A percentile compares a stretch with the other conserved stretches of the same genome.
Evolutionary conservation across 2,797 vertebrate genomes (phyloP).

Genomic region (Pseudochirops cupreus): DNA sequence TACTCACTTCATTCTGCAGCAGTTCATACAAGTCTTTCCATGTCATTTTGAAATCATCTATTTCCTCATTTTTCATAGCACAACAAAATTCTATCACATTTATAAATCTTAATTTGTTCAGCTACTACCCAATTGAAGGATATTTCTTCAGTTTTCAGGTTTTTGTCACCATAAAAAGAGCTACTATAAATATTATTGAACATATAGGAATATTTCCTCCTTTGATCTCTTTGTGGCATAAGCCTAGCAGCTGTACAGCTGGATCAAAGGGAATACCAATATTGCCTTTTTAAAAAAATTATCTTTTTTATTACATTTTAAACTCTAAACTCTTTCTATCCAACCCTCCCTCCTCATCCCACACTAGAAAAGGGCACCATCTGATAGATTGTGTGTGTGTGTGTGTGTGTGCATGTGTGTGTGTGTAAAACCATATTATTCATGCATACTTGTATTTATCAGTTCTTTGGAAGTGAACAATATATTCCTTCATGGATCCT

Average conservation of each 20-base stretch:
- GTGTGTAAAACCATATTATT: neutral
- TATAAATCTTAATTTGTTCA: neutral
- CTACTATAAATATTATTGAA: neutral
- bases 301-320: neutral
- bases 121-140: too few species aligned
- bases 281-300: neutral
- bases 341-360: neutral
- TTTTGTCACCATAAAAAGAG: neutral
- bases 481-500: neutral
- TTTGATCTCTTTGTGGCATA: neutral
- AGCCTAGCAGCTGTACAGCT: neutral
- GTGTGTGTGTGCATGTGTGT: neutral
- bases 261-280: neutral
- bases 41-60: neutral
- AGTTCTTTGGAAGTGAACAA: neutral
- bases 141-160: neutral
- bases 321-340: neutral
- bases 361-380: neutral
- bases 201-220: neutral
- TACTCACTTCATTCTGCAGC: neutral
- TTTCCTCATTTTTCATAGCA: neutral
- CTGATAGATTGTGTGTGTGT: neutral
- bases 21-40: neutral
- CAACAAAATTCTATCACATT: neutral
- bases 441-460: neutral